phyloP scores from a whole-genome alignment of 2,113 vertebrate genomes.

The Dendrocopos noguchii region DNA sequence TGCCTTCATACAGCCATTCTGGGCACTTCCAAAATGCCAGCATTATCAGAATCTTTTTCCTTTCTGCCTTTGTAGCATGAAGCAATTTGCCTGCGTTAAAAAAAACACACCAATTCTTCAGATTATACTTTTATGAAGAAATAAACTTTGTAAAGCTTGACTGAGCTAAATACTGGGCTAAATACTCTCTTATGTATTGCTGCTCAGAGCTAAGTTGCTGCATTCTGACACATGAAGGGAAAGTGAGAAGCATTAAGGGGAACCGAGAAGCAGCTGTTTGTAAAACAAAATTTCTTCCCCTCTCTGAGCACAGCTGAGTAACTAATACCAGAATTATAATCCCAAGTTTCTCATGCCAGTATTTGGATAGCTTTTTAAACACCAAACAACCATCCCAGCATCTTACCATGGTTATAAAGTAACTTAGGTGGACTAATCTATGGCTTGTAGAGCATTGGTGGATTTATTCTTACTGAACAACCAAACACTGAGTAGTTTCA shows the following conservation, averaged over 20 bases:
- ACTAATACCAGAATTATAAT: background rate
- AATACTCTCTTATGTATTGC: background rate
- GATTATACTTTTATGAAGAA: conserved; percentile 17
- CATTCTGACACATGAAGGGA: background rate
- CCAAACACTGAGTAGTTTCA: background rate
- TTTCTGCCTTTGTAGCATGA: background rate
- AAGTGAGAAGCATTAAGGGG: background rate
- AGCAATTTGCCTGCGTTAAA: background rate
- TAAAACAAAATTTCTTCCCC: conserved; percentile 3
- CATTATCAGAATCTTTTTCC: background rate
- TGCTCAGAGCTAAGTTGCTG: background rate
- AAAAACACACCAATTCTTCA: background rate
- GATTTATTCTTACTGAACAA: background rate
- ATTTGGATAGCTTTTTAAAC: background rate
- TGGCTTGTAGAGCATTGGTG: background rate
- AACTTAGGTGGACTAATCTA: background rate
- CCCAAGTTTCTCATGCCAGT: background rate
- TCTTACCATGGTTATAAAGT: background rate
- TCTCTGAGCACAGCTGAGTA: background rate
- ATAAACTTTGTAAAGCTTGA: conserved; percentile 13
- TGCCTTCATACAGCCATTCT: background rate
- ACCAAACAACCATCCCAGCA: background rate
- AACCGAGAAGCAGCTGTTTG: background rate
- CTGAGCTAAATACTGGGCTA: conserved; percentile 6
- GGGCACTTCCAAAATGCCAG: background rate